These are phyloP conservation scores for Ptiloglossa arizonensis DNA, from an alignment of 1,140 invertebrate species.

Conservation along the genomic window DNA sequence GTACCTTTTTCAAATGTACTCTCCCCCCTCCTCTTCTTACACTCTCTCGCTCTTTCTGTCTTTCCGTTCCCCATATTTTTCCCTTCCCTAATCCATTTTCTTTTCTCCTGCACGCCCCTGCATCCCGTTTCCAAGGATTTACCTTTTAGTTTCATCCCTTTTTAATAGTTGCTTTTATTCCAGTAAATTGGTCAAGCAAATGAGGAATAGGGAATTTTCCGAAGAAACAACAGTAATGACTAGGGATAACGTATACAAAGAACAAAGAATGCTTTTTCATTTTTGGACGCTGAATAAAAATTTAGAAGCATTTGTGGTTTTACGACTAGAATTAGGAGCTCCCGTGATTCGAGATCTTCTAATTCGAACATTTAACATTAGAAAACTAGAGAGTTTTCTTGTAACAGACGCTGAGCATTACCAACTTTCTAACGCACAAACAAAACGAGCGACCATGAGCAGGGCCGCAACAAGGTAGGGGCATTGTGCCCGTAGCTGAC, in stretches of 20 bases:
- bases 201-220: neutral
- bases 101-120: constrained; percentile 1
- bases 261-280: too few species aligned
- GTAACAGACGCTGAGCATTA: too few species aligned
- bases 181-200: neutral
- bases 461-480: too few species aligned
- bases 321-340: too few species aligned
- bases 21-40: neutral
- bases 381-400: too few species aligned
- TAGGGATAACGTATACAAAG: neutral
- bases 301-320: too few species aligned
- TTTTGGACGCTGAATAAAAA: too few species aligned
- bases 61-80: neutral
- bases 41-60: constrained; percentile 12
- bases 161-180: neutral
- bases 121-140: constrained; percentile 9
- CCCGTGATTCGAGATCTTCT: too few species aligned
- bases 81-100: constrained; percentile 7
- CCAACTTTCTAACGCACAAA: too few species aligned
- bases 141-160: neutral
- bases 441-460: too few species aligned
- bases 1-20: neutral
- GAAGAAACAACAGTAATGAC: neutral
- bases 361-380: too few species aligned
- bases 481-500: too few species aligned